Conservation (phyloP, 2,113 vertebrate species). For the Xenopus borealis region DNA sequence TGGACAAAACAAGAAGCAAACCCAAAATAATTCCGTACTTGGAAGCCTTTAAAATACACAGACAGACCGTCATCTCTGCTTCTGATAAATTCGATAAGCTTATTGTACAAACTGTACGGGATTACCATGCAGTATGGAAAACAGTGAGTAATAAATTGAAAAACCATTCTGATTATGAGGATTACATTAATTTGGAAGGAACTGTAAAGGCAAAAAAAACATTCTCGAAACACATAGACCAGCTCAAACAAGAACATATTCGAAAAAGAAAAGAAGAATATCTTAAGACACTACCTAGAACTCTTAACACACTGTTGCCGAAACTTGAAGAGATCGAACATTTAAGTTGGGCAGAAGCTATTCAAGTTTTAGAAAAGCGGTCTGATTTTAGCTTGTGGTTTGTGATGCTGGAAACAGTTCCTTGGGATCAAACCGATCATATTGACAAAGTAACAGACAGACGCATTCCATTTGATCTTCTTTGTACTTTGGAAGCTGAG, state of each 20-base stretch:
- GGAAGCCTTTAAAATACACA: slow-evolving; percentile 92
- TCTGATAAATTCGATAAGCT: slow-evolving; percentile 93
- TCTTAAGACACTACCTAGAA: slow-evolving; percentile 89
- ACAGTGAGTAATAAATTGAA: slow-evolving; percentile 86
- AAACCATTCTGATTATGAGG: slow-evolving; percentile 90
- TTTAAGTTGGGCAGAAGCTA: slow-evolving; percentile 87
- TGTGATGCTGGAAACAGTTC: slow-evolving; percentile 87
- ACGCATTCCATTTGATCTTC: slow-evolving; percentile 93
- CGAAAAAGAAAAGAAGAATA: slow-evolving; percentile 91
- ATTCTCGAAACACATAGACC: slow-evolving; percentile 91
- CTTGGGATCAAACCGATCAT: slow-evolving; percentile 95
- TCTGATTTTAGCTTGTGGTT: slow-evolving; percentile 92
- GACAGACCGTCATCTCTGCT: slow-evolving; percentile 85
- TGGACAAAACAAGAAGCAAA: slow-evolving; percentile 94
- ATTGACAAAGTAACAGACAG: slow-evolving; percentile 91
- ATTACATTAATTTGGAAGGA: slow-evolving; percentile 93
- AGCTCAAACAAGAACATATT: slow-evolving; percentile 96
- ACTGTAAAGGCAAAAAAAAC: slow-evolving; percentile 88
- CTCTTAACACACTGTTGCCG: slow-evolving; percentile 87
- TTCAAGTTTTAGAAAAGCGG: slow-evolving; percentile 84
- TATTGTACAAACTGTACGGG: slow-evolving; percentile 84
- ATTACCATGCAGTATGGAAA: slow-evolving; percentile 96
- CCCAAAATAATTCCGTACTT: slow-evolving; percentile 94
- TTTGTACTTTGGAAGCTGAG: slow-evolving; percentile 84
- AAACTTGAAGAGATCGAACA: slow-evolving; percentile 90